A percentile compares a stretch with the other conserved stretches of the same genome.
These are phyloP conservation scores for Conops quadrifasciatus DNA, from an alignment of 2,888 invertebrate species.

Conservation along the genomic window DNA sequence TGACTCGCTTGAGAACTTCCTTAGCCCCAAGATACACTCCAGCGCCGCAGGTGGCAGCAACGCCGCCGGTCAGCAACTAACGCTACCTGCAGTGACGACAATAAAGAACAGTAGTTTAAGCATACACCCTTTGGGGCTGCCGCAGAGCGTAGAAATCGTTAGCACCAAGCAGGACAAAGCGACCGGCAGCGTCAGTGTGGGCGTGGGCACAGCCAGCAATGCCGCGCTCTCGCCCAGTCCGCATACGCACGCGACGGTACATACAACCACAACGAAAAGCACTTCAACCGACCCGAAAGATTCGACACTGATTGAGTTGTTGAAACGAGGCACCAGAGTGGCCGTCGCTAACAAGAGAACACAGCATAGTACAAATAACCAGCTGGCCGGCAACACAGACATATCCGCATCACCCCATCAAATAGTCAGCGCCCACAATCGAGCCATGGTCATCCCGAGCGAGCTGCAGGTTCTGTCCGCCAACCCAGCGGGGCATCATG, in stretches of 20 bases:
- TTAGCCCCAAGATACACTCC: slow-evolving; percentile 56
- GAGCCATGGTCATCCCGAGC: slow-evolving; percentile 62
- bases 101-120: slow-evolving; percentile 53
- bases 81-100: slow-evolving; percentile 56
- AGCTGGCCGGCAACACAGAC: slow-evolving; percentile 33
- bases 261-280: slow-evolving; percentile 57
- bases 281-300: slow-evolving; percentile 70
- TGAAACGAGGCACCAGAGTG: slow-evolving; percentile 76
- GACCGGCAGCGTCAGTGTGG: slow-evolving; percentile 53
- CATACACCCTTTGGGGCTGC: slow-evolving; percentile 58
- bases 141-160: slow-evolving; percentile 59
- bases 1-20: slow-evolving; percentile 63
- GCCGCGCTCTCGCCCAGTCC: slow-evolving; percentile 51
- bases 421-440: slow-evolving; percentile 63
- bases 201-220: slow-evolving; percentile 51
- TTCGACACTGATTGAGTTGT: slow-evolving; percentile 79
- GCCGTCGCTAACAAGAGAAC: slow-evolving; percentile 76
- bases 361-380: slow-evolving; percentile 64
- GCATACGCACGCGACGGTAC: slow-evolving; percentile 51
- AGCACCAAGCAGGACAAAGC: slow-evolving; percentile 56
- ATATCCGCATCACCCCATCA: slow-evolving; percentile 68
- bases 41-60: slow-evolving; percentile 45
- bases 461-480: slow-evolving; percentile 58
- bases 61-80: slow-evolving; percentile 51
- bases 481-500: slow-evolving; percentile 49